These are phyloP conservation scores for Epistrophella euchroma DNA, from an alignment of 2,888 invertebrate genomes.

Conservation along the genomic window DNA sequence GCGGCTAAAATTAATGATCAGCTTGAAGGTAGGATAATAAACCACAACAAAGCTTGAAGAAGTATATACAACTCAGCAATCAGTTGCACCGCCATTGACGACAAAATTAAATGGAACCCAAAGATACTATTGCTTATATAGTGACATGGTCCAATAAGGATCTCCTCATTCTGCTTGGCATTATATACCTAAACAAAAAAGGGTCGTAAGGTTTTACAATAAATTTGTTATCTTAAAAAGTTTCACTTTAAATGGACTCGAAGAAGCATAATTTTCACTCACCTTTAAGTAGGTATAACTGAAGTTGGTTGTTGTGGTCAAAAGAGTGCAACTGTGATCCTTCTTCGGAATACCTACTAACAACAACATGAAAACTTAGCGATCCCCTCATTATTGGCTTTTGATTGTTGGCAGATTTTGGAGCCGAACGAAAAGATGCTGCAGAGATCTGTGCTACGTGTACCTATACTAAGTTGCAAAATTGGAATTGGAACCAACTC, in stretches of 20 bases:
- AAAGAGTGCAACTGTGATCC: constrained; percentile 35
- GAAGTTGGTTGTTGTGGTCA: constrained; percentile 9
- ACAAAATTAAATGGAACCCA: constrained; percentile 71
- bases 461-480: constrained; percentile 18
- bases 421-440: constrained; percentile 54
- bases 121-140: constrained; percentile 51
- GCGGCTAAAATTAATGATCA: constrained; percentile 38
- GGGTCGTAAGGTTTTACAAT: constrained; percentile 50
- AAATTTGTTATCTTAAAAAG: constrained; percentile 76
- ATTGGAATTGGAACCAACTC: constrained; percentile 58
- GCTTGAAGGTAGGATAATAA: constrained; percentile 15
- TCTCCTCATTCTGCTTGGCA: constrained; percentile 3
- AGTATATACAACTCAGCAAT: constrained; percentile 49
- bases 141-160: constrained; percentile 23
- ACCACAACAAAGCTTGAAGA: not conserved
- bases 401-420: constrained; percentile 55
- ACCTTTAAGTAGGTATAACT: constrained; percentile 58
- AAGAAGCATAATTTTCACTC: constrained; percentile 72
- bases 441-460: constrained; percentile 1
- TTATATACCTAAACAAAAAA: not conserved
- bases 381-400: constrained; percentile 54
- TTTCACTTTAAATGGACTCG: constrained; percentile 75
- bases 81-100: constrained; percentile 61
- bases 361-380: constrained; percentile 1
- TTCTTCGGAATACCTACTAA: constrained; percentile 21